Evolutionary conservation across 2,113 vertebrate genomes (phyloP).

Genomic region (Tychaedon coryphoeus): DNA sequence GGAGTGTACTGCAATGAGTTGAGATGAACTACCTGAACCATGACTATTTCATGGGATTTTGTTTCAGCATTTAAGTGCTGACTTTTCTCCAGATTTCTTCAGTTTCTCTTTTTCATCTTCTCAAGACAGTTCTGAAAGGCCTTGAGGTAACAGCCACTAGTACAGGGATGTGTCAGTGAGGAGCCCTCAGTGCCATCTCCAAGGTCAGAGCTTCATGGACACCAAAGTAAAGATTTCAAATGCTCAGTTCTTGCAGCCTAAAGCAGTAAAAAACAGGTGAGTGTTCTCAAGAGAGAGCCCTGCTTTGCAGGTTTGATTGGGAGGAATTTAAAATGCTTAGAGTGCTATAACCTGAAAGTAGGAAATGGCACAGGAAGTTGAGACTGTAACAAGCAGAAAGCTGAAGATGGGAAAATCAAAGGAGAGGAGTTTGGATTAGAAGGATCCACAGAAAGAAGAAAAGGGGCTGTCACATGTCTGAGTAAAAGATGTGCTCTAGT

Average conservation of each 20-base stretch:
- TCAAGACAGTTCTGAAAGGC: background rate
- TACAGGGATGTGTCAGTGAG: background rate
- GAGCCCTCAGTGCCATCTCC: background rate
- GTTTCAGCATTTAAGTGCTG: background rate
- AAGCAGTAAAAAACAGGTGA: background rate
- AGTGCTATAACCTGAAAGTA: background rate
- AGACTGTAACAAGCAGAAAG: background rate
- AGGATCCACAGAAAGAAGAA: background rate
- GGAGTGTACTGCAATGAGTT: background rate
- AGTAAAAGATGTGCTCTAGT: background rate
- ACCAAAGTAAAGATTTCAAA: background rate
- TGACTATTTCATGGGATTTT: background rate
- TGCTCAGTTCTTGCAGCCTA: background rate
- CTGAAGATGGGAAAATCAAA: background rate
- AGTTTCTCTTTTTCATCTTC: background rate
- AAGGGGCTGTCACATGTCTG: background rate
- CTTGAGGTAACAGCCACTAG: background rate
- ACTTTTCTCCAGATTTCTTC: background rate
- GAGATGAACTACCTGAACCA: background rate
- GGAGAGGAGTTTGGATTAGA: background rate
- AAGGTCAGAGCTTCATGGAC: background rate
- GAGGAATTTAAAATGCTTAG: background rate
- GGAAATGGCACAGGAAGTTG: background rate
- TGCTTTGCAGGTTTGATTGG: background rate
- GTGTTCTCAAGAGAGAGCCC: background rate